Evolutionary conservation across 2,113 vertebrate genomes (phyloP), one percentile per base, ranked within the genome.

Genomic region (Eidolon helvum): DNA sequence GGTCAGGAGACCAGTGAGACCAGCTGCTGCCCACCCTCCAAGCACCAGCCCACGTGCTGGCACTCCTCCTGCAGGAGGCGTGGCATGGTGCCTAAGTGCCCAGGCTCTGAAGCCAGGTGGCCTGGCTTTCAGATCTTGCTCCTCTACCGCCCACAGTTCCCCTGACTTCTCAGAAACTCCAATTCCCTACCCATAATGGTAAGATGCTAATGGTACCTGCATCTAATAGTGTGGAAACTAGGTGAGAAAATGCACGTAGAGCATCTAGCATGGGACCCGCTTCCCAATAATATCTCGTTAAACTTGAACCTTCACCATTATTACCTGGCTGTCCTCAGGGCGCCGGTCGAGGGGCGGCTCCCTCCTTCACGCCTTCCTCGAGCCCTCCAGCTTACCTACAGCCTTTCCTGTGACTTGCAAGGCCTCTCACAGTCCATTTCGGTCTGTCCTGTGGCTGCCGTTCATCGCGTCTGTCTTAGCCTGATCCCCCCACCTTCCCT

Each of bases 401-500:
- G 38, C 21, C 72, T 78, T 18, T 33, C 55, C 24, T 30, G n/a
- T 43, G 24, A n/a, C 65, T 22, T n/a, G 35, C 43, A 57, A 35
- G 79, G 3, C 26, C 55, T 63, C 61, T 38, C 35, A 4, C 10
- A 5, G 68, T 11, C 45, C 45, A 18, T 79, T 84, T 75, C 38
- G 68, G 11, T 57, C 84, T 77, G 74, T 12, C 61, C 45, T 79
- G 35, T 83, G 28, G 0, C 89, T 22, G 10, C 28, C 57, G 50
- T n/a, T 90, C 55, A 45, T 43, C 43, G 30, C 43, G 14, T 83
- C 78, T 82, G 55, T 63, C 90, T 95, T 74, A 30, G 35, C 77
- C 90, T 92, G 87, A 24, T 90, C 94, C 86, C 66, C 77, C 75
- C 78, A 91, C 86, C 43, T 82, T 95, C 86, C 86, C 89, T 95